A percentile compares a stretch with the other conserved stretches of the same genome.
phyloP scores from a whole-genome alignment of 2,888 invertebrate genomes.

The Leptothorax acervorum region DNA sequence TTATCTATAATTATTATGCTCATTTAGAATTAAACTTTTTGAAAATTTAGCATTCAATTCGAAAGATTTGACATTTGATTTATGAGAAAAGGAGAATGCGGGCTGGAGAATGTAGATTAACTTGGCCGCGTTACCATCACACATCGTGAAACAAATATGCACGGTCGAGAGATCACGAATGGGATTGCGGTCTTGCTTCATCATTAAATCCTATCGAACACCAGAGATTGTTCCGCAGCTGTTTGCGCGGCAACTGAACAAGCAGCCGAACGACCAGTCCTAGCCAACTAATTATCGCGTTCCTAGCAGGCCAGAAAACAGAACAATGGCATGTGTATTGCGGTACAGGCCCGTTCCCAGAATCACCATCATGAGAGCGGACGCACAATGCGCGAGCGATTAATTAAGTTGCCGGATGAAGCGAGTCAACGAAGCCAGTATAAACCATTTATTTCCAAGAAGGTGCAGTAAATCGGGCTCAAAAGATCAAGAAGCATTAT shows the following conservation, averaged over 20 bases:
- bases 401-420: conserved; percentile 68
- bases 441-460: conserved; percentile 53
- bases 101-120: conserved; percentile 21
- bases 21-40: not conserved
- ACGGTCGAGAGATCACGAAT: conserved; percentile 62
- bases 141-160: conserved; percentile 54
- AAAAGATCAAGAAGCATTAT: conserved; percentile 26
- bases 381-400: conserved; percentile 54
- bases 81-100: conserved; percentile 1
- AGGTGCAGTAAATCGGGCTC: conserved; percentile 18
- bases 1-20: not conserved
- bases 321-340: conserved; percentile 67
- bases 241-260: conserved; percentile 70
- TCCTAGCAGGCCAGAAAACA: conserved; percentile 71
- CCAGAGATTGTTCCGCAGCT: conserved; percentile 69
- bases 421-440: conserved; percentile 55
- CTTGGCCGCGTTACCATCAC: conserved; percentile 48
- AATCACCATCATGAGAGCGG: conserved; percentile 45
- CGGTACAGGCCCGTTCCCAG: conserved; percentile 27
- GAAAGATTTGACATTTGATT: not conserved
- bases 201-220: conserved; percentile 71
- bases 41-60: not conserved
- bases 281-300: conserved; percentile 73
- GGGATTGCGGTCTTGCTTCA: conserved; percentile 61
- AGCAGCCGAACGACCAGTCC: conserved; percentile 67